Conservation (phyloP, 2,888 invertebrate genomes). For the Drosophila paranaensis region DNA sequence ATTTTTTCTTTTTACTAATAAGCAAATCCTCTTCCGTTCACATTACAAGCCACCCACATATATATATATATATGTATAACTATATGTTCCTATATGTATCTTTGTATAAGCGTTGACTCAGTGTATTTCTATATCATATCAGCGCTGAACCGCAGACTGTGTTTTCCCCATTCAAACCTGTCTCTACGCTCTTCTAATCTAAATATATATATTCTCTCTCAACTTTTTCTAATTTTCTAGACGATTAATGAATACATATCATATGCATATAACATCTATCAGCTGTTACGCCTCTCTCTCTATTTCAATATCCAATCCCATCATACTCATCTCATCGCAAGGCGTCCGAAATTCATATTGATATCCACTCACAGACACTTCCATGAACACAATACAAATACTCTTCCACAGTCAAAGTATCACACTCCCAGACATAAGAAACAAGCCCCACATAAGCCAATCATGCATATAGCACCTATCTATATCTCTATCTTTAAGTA, state of each 20-base stretch:
- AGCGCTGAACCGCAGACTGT: conserved; percentile 19
- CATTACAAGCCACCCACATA: conserved; percentile 10
- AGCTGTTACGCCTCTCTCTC: conserved; percentile 60
- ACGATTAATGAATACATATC: conserved; percentile 83
- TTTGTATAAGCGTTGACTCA: conserved; percentile 53
- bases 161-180: conserved; percentile 48
- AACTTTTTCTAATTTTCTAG: conserved; percentile 84
- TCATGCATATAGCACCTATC: conserved; percentile 50
- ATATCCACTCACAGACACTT: conserved; percentile 34
- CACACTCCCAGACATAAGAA: conserved; percentile 34
- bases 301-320: conserved; percentile 34
- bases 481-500: conserved; percentile 23
- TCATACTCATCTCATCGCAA: conserved; percentile 55
- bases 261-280: conserved; percentile 67
- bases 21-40: conserved; percentile 46
- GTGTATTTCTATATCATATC: conserved; percentile 45
- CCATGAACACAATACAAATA: conserved; percentile 21
- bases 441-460: conserved; percentile 30
- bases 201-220: conserved; percentile 78
- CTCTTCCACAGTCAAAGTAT: conserved; percentile 53
- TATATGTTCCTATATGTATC: conserved; percentile 28
- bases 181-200: conserved; percentile 82
- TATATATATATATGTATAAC: conserved; percentile 21
- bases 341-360: conserved; percentile 42
- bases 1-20: conserved; percentile 59